Conservation (phyloP, 2,888 invertebrate genomes). For the Drosophila mimica region DNA sequence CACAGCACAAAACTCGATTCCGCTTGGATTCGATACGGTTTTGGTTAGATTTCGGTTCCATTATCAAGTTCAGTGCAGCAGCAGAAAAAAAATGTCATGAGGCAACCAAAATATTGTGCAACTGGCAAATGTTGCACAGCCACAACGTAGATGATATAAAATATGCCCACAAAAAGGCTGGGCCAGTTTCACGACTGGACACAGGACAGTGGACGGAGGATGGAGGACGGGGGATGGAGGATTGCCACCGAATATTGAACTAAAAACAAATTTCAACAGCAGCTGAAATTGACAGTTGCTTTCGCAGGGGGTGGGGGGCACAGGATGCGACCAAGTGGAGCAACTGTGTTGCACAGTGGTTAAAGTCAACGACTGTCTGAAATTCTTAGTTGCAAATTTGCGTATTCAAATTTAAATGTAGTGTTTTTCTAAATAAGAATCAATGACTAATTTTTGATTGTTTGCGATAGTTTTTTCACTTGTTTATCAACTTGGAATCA, state of each 20-base stretch:
- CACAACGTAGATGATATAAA: constrained; percentile 55
- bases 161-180: constrained; percentile 49
- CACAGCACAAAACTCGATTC: constrained; percentile 13
- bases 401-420: background rate
- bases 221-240: constrained; percentile 1
- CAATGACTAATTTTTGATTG: background rate
- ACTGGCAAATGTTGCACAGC: constrained; percentile 53
- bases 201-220: background rate
- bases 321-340: constrained; percentile 46
- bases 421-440: no score
- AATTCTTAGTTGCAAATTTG: background rate
- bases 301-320: background rate
- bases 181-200: constrained; percentile 51
- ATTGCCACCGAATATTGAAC: constrained; percentile 65
- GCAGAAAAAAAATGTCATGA: constrained; percentile 39
- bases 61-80: constrained; percentile 48
- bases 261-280: constrained; percentile 71
- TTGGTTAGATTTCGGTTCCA: constrained; percentile 13
- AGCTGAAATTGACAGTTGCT: constrained; percentile 76
- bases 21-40: constrained; percentile 1
- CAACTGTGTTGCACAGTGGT: constrained; percentile 40
- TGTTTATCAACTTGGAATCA: background rate
- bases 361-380: background rate
- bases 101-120: constrained; percentile 66
- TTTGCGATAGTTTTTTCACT: background rate